phyloP scores from a whole-genome alignment of 2,797 vertebrate genomes.

The Syncerus caffer region DNA sequence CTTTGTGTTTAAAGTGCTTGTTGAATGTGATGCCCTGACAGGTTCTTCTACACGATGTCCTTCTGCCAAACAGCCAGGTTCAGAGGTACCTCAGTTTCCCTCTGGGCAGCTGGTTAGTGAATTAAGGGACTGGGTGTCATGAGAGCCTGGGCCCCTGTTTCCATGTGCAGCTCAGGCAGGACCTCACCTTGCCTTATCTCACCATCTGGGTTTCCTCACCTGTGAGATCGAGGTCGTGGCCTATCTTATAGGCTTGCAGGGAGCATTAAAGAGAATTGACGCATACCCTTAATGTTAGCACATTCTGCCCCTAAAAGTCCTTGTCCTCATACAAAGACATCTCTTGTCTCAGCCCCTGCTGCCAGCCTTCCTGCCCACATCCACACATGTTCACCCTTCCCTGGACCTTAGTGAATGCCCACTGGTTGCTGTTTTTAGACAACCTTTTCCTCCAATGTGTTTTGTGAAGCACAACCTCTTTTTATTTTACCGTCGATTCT shows the following conservation, averaged over 20 bases:
- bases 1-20: neutral
- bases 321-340: neutral
- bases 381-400: fast-evolving
- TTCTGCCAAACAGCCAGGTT: neutral
- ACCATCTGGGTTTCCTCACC: neutral
- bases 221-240: neutral
- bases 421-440: neutral
- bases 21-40: neutral
- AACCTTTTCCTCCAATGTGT: neutral
- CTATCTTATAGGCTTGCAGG: neutral
- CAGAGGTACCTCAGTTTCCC: neutral
- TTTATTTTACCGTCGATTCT: neutral
- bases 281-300: neutral
- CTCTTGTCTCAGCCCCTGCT: neutral
- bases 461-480: neutral
- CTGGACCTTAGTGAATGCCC: neutral
- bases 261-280: neutral
- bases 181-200: neutral
- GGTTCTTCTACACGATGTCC: neutral
- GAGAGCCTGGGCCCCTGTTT: neutral
- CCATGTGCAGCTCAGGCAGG: neutral
- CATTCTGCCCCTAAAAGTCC: neutral
- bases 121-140: too few species aligned
- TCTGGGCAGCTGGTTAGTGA: neutral
- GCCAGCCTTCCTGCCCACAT: neutral